Evolutionary conservation across 2,797 vertebrate species (phyloP), one percentile per base, ranked within the genome.

Genomic region (Graptemys geographica): DNA sequence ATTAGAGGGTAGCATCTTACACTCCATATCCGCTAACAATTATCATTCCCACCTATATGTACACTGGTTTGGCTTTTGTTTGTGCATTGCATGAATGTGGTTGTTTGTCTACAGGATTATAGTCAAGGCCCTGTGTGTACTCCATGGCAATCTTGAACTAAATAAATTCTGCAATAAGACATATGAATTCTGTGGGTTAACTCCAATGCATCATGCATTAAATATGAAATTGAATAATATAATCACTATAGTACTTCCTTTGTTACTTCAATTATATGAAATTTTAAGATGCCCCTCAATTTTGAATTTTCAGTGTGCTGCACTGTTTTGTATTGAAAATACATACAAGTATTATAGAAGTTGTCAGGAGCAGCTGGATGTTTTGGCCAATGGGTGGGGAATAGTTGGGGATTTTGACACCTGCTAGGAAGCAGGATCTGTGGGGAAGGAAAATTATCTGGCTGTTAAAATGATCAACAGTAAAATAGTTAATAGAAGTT

Each of bases 321-420:
- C 65, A 87, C 33, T 78, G 16, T 81, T 59, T 41, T 28, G 10
- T 81, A 55, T 41, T 78, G 86, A 51, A 88, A 91, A 1, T 37
- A 11, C 57, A 69, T 76, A 0, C 81, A 81, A 1, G 1, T 59
- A 81, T 78, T 84, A 76, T 5, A 78, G 81, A 76, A 69, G 3
- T 65, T 1, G 12, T 16, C 84, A 18, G 59, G 78, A 21, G 37
- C 79, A 33, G 83, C 27, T 0, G 84, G 81, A 88, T 59, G 80
- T 52, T 41, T 90, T 21, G 80, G 85, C 87, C 86, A 84, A 79
- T 85, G 86, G 91, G 95, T 23, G 72, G 93, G 86, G 28, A 91
- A 72, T 90, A 96, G 91, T 95, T 97, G 96, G 92, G 23, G 89
- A 84, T 80, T 86, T 21, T 96, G 96, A 94, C 96, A 83, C 86